Percentiles rank a stretch among this genome's conserved stretches.
These are phyloP conservation scores for Quadroppia sp. DNA, from an alignment of 2,888 invertebrate genomes.

Conservation along the genomic window DNA sequence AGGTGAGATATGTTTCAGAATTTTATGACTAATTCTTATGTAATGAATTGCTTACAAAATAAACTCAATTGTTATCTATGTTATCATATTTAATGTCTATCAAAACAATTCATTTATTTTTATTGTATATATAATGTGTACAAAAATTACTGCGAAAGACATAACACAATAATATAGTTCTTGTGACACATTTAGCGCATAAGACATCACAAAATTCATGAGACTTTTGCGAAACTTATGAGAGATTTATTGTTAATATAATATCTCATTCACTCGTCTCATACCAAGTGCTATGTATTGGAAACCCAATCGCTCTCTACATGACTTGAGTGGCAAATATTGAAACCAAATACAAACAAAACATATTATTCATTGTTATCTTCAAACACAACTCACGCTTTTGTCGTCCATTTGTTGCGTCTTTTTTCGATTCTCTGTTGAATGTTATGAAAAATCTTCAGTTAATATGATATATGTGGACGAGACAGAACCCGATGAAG, in stretches of 20 bases:
- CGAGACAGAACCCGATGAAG: slow-evolving; percentile 82
- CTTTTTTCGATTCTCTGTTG: neutral
- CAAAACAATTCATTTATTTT: neutral
- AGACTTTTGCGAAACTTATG: neutral
- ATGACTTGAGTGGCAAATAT: slow-evolving; percentile 15
- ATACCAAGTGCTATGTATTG: neutral
- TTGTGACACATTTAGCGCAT: slow-evolving; percentile 24
- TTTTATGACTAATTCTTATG: too few relatives aligned
- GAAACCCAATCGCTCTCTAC: slow-evolving; percentile 15
- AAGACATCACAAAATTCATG: neutral
- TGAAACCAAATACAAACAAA: slow-evolving; percentile 23
- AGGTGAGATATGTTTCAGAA: neutral
- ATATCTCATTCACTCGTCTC: neutral
- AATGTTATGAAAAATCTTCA: slow-evolving; percentile 5
- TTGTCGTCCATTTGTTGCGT: neutral
- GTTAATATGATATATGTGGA: slow-evolving; percentile 75
- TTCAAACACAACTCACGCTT: neutral
- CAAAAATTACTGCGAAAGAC: neutral
- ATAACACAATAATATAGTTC: slow-evolving; percentile 28
- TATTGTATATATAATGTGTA: slow-evolving; percentile 7
- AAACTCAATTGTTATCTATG: neutral
- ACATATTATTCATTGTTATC: neutral
- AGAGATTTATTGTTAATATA: slow-evolving; percentile 23
- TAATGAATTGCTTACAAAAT: neutral
- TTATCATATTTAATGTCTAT: neutral